These are phyloP conservation scores for Rhinolophus ferrumequinum DNA, from an alignment of 2,113 vertebrate species.

Conservation along the genomic window DNA sequence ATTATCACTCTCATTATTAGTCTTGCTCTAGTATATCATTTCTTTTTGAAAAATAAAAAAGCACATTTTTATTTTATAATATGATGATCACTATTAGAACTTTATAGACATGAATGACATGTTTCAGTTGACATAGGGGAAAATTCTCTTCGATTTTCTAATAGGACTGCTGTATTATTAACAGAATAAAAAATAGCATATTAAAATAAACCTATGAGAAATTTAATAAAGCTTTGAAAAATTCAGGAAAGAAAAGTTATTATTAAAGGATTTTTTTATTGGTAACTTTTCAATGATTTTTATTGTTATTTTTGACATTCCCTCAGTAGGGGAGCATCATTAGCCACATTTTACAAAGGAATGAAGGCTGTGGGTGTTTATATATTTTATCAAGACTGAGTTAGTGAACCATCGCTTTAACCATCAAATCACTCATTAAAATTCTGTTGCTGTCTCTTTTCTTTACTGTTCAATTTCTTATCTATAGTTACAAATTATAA, in stretches of 20 bases:
- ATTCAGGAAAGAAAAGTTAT: not conserved
- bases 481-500: not conserved
- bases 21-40: slow-evolving; percentile 39
- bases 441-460: not conserved
- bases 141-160: not conserved
- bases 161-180: not conserved
- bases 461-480: not conserved
- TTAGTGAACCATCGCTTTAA: not conserved
- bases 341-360: slow-evolving; percentile 31
- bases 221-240: not conserved
- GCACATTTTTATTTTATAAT: slow-evolving; percentile 58
- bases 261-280: not conserved
- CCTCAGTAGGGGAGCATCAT: not conserved
- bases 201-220: not conserved
- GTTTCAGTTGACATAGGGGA: slow-evolving; percentile 56
- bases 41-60: not conserved
- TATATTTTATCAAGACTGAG: not conserved
- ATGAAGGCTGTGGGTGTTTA: not conserved
- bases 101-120: slow-evolving; percentile 36
- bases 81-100: slow-evolving; percentile 49
- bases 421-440: not conserved
- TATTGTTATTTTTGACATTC: slow-evolving; percentile 5
- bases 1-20: slow-evolving; percentile 49
- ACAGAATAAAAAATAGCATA: slow-evolving; percentile 21
- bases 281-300: not conserved